A percentile compares a stretch with the other conserved stretches of the same genome.
Evolutionary conservation across 2,113 vertebrate genomes (phyloP).

Genomic region (Protobothrops mucrosquamatus): DNA sequence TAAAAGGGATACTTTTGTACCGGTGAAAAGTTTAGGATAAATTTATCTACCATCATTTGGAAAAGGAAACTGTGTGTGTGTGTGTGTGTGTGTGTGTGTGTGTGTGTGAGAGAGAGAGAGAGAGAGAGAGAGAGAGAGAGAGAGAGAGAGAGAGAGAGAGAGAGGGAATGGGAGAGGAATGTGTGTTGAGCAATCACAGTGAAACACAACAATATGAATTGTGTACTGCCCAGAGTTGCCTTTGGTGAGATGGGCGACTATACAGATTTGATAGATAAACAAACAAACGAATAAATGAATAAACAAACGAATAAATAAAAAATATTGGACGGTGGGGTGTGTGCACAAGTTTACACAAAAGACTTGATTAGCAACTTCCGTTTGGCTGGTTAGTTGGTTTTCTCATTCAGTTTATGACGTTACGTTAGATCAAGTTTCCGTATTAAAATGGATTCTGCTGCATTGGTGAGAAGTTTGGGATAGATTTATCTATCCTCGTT

Average conservation of each 20-base stretch:
- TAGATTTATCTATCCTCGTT: slow-evolving; percentile 44
- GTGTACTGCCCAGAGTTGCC: background rate
- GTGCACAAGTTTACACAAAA: background rate
- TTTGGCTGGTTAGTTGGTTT: slow-evolving; percentile 33
- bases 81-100: slow-evolving; percentile 31
- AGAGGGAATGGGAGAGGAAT: background rate
- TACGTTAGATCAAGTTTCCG: slow-evolving; percentile 44
- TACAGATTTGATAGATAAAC: background rate
- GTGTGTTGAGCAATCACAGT: background rate
- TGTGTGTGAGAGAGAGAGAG: background rate
- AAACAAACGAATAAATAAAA: background rate
- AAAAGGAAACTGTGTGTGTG: slow-evolving; percentile 55
- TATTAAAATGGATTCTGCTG: slow-evolving; percentile 52
- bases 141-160: too few species aligned
- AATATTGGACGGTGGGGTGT: background rate
- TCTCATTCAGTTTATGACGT: slow-evolving; percentile 59
- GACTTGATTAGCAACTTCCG: background rate
- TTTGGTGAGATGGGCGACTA: background rate
- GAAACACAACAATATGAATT: background rate
- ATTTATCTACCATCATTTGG: slow-evolving; percentile 38
- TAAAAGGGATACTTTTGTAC: slow-evolving; percentile 53
- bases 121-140: background rate
- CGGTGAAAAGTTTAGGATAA: slow-evolving; percentile 21
- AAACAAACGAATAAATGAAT: background rate
- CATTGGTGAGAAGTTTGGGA: slow-evolving; percentile 38